Base-by-base conservation (phyloP, 2,113 vertebrate species). In the Hyperoodon ampullatus region DNA sequence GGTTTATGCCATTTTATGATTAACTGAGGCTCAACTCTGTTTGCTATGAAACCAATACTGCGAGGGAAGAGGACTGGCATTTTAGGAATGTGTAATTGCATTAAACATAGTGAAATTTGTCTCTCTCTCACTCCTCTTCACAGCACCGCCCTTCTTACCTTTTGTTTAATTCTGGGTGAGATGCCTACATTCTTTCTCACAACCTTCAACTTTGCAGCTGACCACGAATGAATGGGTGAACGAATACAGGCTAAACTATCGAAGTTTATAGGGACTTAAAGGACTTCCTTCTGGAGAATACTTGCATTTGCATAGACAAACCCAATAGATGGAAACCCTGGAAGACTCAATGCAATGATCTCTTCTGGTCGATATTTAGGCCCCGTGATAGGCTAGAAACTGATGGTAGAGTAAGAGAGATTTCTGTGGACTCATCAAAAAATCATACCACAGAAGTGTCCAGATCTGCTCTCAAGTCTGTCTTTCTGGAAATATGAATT, bases 1-100 rank as follows among this genome's bases (percentile, higher is more conserved):
- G 47, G 75, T 95, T 95, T 93, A 65, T 88, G 44, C 84, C 58
- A 47, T 68, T 94, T 94, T 96, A 88, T 97, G 95, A 96, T 92
- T 97, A 94, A 90, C 65, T 39, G 88, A 89, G 74, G 53, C 82
- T 95, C 93, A 98, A 58, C 50, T 95, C 50, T 90, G 14, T 96
- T 95, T 96, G 80, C 78, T 77, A n/a, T 92, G 93, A 91, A 93
- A 66, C 42, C 47, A 93, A 77, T 60, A 50, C 60, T 85, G 39
- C 28, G 58, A 85, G 75, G 44, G 12, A 89, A 89, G 68, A 61
- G 12, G 66, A 18, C 19, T 63, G 82, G 89, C 65, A 89, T 77
- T 87, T 82, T 68, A 89, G 89, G 74, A 95, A 97, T 88, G 93
- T 11, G 19, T 66, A 30, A 88, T 85, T 84, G 81, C 19, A 44